These are phyloP conservation scores for Sebastiscus tertius DNA, from an alignment of 2,797 vertebrate genomes.

Conservation along the genomic window DNA sequence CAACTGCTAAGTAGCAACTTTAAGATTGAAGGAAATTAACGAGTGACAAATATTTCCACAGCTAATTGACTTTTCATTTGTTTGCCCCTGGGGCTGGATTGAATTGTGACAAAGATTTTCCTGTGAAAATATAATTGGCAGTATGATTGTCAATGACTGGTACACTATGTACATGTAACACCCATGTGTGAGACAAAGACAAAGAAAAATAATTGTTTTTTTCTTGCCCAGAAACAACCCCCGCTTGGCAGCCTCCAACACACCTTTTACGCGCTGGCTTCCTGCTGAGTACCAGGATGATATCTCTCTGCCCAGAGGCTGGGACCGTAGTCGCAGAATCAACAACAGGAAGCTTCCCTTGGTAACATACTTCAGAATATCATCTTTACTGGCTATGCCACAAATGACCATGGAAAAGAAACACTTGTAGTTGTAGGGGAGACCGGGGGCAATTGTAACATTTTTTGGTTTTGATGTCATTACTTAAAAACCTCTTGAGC, in stretches of 20 bases:
- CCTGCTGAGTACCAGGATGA: slow-evolving; percentile 86
- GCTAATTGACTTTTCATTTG: neutral
- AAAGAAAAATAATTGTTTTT: neutral
- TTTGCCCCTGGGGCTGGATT: neutral
- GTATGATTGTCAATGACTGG: neutral
- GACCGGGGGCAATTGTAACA: too few species aligned
- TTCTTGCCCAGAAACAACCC: slow-evolving; percentile 30
- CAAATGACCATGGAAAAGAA: neutral
- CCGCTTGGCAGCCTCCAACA: neutral
- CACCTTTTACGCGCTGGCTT: slow-evolving; percentile 80
- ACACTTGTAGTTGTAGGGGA: neutral
- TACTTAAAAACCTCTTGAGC: too few species aligned
- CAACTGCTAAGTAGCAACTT: neutral
- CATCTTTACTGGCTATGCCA: neutral
- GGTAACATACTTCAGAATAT: slow-evolving; percentile 69
- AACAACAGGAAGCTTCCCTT: slow-evolving; percentile 80
- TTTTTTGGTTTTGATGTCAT: too few species aligned
- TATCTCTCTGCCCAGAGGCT: slow-evolving; percentile 82
- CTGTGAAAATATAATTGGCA: neutral
- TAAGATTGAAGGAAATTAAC: too few species aligned
- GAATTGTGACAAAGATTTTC: neutral
- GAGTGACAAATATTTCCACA: neutral
- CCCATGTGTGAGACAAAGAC: neutral
- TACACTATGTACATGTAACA: neutral
- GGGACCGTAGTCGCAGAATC: slow-evolving; percentile 50